A percentile compares a stretch with the other conserved stretches of the same genome.
Evolutionary conservation across 2,888 invertebrate genomes (phyloP).

Genomic region (Tridacna gigas): DNA sequence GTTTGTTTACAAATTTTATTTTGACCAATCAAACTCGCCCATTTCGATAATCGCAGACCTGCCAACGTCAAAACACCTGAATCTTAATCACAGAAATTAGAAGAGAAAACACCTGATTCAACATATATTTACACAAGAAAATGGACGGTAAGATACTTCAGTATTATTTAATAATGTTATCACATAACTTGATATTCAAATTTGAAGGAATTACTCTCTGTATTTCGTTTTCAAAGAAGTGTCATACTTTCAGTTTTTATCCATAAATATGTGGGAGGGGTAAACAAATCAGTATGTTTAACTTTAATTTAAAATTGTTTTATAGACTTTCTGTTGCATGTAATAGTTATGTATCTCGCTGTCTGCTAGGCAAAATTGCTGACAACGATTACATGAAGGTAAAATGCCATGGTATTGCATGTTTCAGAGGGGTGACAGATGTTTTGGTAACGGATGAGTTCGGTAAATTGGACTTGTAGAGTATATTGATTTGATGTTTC

Average conservation of each 20-base stretch:
- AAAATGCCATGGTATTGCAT: no score
- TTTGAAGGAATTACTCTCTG: no score
- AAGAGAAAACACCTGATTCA: neutral
- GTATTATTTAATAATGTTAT: neutral
- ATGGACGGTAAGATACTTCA: conserved; percentile 10
- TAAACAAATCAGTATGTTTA: neutral
- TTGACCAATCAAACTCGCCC: neutral
- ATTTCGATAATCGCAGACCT: neutral
- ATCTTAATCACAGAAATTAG: conserved; percentile 1
- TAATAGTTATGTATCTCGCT: no score
- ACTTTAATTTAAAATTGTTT: no score
- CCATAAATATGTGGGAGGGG: neutral
- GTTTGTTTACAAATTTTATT: conserved; percentile 16
- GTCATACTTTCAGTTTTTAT: conserved; percentile 16
- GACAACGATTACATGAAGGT: no score
- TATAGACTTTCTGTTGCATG: no score
- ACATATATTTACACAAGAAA: neutral
- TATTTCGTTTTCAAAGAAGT: neutral
- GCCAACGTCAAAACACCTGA: conserved; percentile 24
- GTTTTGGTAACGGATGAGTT: no score
- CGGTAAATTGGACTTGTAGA: no score
- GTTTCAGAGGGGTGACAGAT: no score
- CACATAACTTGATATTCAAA: no score
- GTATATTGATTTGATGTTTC: no score
- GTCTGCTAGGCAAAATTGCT: no score